phyloP scores from a whole-genome alignment of 2,113 vertebrate species.

The Murina feae region DNA sequence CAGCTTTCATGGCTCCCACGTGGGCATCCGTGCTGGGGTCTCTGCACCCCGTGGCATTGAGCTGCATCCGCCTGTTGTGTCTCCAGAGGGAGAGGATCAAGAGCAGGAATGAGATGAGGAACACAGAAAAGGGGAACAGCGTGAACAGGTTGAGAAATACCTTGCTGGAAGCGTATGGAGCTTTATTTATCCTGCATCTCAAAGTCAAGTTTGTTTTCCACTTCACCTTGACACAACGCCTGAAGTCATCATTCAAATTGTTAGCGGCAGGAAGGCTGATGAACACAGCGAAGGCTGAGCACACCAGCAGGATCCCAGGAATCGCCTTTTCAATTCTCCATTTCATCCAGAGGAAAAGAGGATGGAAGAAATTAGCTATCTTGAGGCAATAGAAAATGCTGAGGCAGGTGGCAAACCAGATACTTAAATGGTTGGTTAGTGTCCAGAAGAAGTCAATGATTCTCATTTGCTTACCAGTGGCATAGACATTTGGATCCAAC shows the following conservation, averaged over 20 bases:
- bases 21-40: slow-evolving; percentile 43
- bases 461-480: slow-evolving; percentile 5
- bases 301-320: slow-evolving; percentile 19
- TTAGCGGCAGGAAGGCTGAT: slow-evolving; percentile 21
- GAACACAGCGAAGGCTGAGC: not conserved
- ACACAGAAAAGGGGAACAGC: slow-evolving; percentile 34
- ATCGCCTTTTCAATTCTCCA: slow-evolving; percentile 49
- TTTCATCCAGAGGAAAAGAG: slow-evolving; percentile 69
- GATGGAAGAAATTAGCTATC: slow-evolving; percentile 65
- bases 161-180: not conserved
- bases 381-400: slow-evolving; percentile 72
- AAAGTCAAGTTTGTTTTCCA: slow-evolving; percentile 23
- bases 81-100: slow-evolving; percentile 58
- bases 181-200: not conserved
- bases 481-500: slow-evolving; percentile 27
- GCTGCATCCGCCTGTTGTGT: slow-evolving; percentile 51
- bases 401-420: slow-evolving; percentile 70
- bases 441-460: slow-evolving; percentile 63
- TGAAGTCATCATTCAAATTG: slow-evolving; percentile 42
- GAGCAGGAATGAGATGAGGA: slow-evolving; percentile 33
- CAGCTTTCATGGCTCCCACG: slow-evolving; percentile 20
- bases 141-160: not conserved
- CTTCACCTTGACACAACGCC: not conserved
- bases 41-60: not conserved
- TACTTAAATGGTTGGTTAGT: slow-evolving; percentile 42